These are phyloP conservation scores for Coptotermes formosanus DNA, from an alignment of 1,140 invertebrate genomes.

Conservation along the genomic window DNA sequence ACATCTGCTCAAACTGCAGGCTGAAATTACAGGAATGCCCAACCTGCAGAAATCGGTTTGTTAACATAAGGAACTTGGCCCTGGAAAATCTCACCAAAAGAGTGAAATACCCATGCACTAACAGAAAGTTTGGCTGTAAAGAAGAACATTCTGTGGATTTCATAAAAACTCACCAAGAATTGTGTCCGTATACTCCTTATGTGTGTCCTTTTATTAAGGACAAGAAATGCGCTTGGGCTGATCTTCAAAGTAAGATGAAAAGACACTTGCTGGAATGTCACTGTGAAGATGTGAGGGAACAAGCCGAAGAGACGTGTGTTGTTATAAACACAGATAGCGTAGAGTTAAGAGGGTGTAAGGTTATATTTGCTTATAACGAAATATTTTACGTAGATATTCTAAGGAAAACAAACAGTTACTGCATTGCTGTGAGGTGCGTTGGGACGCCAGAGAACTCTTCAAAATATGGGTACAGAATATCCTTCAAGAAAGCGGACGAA, in stretches of 20 bases:
- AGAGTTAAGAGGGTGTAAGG: constrained; percentile 25
- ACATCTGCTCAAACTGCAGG: constrained; percentile 32
- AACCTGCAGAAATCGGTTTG: constrained; percentile 47
- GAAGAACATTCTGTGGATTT: constrained; percentile 9
- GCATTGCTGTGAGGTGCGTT: constrained; percentile 8
- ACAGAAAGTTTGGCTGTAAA: constrained; percentile 32
- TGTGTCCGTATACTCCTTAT: constrained; percentile 32
- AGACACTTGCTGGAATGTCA: constrained; percentile 32
- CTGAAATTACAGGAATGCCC: constrained; percentile 33
- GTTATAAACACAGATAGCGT: constrained; percentile 25
- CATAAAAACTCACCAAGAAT: constrained; percentile 22
- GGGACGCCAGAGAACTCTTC: constrained; percentile 3
- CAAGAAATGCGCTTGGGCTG: constrained; percentile 33
- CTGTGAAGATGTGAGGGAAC: constrained; percentile 25
- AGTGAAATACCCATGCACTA: constrained; percentile 35
- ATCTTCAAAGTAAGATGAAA: constrained; percentile 28
- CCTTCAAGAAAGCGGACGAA: not conserved
- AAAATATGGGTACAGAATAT: constrained; percentile 11
- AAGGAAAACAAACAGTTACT: not conserved
- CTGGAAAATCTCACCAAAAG: constrained; percentile 56
- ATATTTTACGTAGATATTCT: constrained; percentile 36
- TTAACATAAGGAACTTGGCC: constrained; percentile 61
- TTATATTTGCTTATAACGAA: constrained; percentile 31
- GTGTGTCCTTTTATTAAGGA: constrained; percentile 30
- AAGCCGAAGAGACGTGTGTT: constrained; percentile 20